phyloP scores from a whole-genome alignment of 2,888 invertebrate species.

The Panorpa germanica region DNA sequence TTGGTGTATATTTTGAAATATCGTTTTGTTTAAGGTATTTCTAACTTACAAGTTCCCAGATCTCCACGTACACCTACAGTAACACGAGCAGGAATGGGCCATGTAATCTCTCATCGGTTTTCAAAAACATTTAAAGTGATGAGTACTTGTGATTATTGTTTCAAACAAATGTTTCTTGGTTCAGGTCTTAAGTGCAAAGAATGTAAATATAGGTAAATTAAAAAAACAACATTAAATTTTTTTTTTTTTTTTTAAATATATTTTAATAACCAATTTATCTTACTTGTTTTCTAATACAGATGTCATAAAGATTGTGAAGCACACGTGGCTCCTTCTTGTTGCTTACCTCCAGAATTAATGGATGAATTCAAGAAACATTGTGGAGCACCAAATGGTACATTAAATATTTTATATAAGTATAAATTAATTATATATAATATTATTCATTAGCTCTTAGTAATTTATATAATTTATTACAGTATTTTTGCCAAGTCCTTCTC shows the following conservation, averaged over 20 bases:
- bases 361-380: slow-evolving; percentile 68
- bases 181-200: slow-evolving; percentile 78
- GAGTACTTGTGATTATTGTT: slow-evolving; percentile 78
- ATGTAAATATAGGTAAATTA: slow-evolving; percentile 82
- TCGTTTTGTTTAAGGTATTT: no score
- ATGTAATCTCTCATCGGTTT: slow-evolving; percentile 80
- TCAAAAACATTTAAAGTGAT: slow-evolving; percentile 75
- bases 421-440: no score
- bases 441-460: no score
- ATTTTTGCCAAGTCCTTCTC: no score
- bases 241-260: slow-evolving; percentile 2
- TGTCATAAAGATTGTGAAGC: slow-evolving; percentile 61
- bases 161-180: slow-evolving; percentile 71
- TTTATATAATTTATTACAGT: no score
- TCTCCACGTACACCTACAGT: slow-evolving; percentile 61
- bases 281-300: slow-evolving; percentile 10
- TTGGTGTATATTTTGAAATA: no score
- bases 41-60: slow-evolving; percentile 26
- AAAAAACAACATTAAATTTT: slow-evolving; percentile 19
- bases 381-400: no score
- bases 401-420: no score
- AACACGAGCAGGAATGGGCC: slow-evolving; percentile 65
- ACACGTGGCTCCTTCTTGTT: slow-evolving; percentile 85
- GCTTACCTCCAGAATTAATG: slow-evolving; percentile 68
- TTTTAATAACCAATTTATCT: not conserved